Percentiles rank a stretch among this genome's conserved stretches.
Conservation (phyloP, 1,140 invertebrate species). For the Eumeta japonica region DNA sequence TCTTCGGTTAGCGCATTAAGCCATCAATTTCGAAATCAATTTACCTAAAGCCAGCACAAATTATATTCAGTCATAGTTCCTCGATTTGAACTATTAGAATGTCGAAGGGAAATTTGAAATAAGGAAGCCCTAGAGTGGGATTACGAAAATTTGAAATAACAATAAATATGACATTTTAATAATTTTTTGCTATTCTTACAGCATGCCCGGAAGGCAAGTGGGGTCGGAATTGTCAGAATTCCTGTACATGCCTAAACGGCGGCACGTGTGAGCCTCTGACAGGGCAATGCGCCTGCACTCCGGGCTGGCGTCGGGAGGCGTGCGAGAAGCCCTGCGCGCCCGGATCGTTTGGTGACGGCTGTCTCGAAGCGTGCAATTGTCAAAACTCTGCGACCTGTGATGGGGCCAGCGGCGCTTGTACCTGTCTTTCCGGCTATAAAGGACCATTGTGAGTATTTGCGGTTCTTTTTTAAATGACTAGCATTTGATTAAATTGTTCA, state of each 20-base stretch:
- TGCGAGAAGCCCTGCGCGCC: slow-evolving; percentile 70
- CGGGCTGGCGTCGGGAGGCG: slow-evolving; percentile 66
- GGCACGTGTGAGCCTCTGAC: slow-evolving; percentile 77
- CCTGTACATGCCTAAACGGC: slow-evolving; percentile 87
- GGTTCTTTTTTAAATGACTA: background rate
- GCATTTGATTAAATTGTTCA: background rate
- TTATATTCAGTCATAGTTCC: too few relatives aligned
- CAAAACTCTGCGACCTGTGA: slow-evolving; percentile 80
- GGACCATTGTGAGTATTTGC: slow-evolving; percentile 55
- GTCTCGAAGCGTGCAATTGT: slow-evolving; percentile 78
- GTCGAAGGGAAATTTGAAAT: too few relatives aligned
- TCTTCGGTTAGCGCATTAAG: too few relatives aligned
- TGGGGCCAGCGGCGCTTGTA: slow-evolving; percentile 66
- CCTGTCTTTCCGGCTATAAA: slow-evolving; percentile 69
- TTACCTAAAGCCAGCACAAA: too few relatives aligned
- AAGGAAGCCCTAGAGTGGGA: too few relatives aligned
- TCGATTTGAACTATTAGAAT: too few relatives aligned
- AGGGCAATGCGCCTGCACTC: slow-evolving; percentile 67
- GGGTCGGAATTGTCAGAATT: slow-evolving; percentile 71
- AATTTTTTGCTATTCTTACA: slow-evolving; percentile 16
- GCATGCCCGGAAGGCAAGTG: slow-evolving; percentile 71
- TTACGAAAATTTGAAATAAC: too few relatives aligned
- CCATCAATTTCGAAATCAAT: too few relatives aligned
- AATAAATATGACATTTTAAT: background rate
- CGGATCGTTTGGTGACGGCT: slow-evolving; percentile 73